Evolutionary conservation across 2,113 vertebrate species (phyloP).

Genomic region (Fregetta grallaria): DNA sequence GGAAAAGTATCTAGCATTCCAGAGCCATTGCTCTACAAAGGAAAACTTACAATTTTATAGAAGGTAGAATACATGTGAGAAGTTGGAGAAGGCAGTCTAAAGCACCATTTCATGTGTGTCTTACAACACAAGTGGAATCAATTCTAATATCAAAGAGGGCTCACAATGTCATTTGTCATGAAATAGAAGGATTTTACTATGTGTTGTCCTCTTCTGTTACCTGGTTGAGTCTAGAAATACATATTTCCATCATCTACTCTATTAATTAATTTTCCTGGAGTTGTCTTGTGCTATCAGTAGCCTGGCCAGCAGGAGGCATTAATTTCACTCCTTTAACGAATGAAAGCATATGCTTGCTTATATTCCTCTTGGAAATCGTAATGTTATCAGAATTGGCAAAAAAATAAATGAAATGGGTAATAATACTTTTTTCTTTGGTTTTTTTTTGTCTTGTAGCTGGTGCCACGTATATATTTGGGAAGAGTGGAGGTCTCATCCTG

Average conservation of each 20-base stretch:
- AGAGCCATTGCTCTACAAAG: neutral
- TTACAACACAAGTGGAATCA: neutral
- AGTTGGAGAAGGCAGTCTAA: neutral
- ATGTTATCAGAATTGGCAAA: neutral
- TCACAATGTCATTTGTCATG: neutral
- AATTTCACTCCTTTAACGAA: neutral
- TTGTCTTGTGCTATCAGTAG: neutral
- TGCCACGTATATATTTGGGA: constrained; percentile 95
- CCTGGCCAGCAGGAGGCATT: neutral
- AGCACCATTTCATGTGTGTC: neutral
- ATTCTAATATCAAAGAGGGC: neutral
- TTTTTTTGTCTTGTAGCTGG: constrained; percentile 80
- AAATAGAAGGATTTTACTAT: neutral
- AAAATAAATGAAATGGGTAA: neutral
- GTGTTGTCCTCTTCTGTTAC: neutral
- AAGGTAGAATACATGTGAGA: neutral
- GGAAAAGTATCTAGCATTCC: neutral
- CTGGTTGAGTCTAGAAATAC: neutral
- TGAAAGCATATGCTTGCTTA: neutral
- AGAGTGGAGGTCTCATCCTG: constrained; percentile 93
- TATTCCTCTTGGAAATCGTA: neutral
- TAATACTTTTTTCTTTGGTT: neutral
- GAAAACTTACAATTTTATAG: neutral
- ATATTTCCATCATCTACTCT: neutral
- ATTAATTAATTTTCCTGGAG: neutral